phyloP scores from a whole-genome alignment of 2,888 invertebrate species.

The Aromia moschata region DNA sequence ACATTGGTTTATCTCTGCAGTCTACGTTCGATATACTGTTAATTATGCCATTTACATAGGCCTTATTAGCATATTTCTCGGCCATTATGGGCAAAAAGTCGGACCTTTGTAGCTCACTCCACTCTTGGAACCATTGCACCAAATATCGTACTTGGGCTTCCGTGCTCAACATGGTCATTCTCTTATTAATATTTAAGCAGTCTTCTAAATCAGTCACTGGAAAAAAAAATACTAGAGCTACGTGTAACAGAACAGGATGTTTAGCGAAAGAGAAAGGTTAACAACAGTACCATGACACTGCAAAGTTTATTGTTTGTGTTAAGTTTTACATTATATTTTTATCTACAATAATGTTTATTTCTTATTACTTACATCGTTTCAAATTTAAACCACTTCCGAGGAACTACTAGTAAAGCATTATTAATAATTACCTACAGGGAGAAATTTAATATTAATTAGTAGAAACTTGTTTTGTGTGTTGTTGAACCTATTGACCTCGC shows the following conservation, averaged over 20 bases:
- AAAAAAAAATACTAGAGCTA: constrained; percentile 39
- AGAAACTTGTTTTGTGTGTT: constrained; percentile 33
- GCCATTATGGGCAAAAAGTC: constrained; percentile 83
- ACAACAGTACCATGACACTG: constrained; percentile 47
- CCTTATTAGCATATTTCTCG: constrained; percentile 70
- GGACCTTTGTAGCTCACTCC: constrained; percentile 86
- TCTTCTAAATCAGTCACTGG: constrained; percentile 47
- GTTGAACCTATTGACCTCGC: constrained; percentile 57
- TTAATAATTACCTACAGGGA: background rate
- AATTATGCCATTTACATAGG: constrained; percentile 78
- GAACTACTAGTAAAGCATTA: constrained; percentile 7
- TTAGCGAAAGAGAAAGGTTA: constrained; percentile 51
- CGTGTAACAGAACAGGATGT: constrained; percentile 24
- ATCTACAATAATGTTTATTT: background rate
- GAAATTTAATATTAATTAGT: constrained; percentile 1
- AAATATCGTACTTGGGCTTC: constrained; percentile 84
- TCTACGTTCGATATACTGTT: constrained; percentile 73
- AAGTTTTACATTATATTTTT: background rate
- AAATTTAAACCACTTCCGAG: background rate
- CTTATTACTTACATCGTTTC: constrained; percentile 25
- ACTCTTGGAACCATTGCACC: constrained; percentile 88
- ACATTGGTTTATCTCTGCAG: constrained; percentile 80
- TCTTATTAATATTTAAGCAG: constrained; percentile 34
- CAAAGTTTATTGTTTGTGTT: constrained; percentile 44
- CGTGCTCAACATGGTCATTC: constrained; percentile 63